Base-by-base conservation (phyloP, 2,113 vertebrate genomes). In the Pelmatolapia mariae region DNA sequence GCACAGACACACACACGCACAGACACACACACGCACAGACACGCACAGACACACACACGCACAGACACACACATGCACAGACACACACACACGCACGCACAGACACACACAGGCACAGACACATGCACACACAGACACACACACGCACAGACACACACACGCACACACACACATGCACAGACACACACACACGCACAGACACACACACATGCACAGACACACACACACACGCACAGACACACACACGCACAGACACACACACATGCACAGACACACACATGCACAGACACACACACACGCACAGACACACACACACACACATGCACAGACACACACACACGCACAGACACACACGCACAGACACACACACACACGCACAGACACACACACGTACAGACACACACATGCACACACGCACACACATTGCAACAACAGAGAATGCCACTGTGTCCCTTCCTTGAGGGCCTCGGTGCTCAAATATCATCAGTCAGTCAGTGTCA, bases 401-500 rank as follows among this genome's bases (percentile, higher is more conserved):
- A 10, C 36, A 5, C 38, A 5, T 38, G 57, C 43, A 15, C 38
- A 40, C 4, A 56, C 59, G 31, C 12, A 29, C 12, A 82, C 19
- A 10, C 26, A 6, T 12, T 19, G 40, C 54, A 18, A 26, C 5
- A 15, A 78, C 22, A 82, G 31, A 86, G 71, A 22, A 5, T 40
- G 43, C 5, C 2, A 78, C 66, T 24, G 78, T 88, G 86, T 56
- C 47, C 71, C 89, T 84, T 85, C 68, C 89, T 84, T 11, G 29
- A 86, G 85, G 85, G 71, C 10, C 53, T 33, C 10, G 2, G 52
- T 88, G 63, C 82, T 94, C 78, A 86, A 89, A 91, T 87, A 88
- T 88, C 86, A 84, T 76, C 73, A 84, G 59, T 24, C 54, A 22
- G 38, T 16, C 78, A 54, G 59, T 86, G 24, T 15, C 38, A 15